Percentiles rank a stretch among this genome's conserved stretches.
These are phyloP conservation scores for Sturmia bella DNA, from an alignment of 2,888 invertebrate species.

Conservation along the genomic window DNA sequence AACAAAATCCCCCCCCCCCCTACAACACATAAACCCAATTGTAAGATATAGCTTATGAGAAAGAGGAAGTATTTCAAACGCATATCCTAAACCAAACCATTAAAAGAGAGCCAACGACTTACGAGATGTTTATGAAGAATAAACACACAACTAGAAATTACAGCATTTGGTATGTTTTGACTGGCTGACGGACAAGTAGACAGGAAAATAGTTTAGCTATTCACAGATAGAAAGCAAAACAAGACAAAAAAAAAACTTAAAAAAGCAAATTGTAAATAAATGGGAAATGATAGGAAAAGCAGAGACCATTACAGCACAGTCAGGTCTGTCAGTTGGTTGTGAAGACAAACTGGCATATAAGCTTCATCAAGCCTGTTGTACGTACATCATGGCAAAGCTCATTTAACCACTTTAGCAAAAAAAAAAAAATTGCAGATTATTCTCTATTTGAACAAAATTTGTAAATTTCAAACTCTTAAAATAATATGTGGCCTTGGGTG, in stretches of 20 bases:
- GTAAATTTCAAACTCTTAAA: slow-evolving; percentile 25
- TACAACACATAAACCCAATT: slow-evolving; percentile 24
- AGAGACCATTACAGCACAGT: slow-evolving; percentile 53
- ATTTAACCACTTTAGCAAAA: slow-evolving; percentile 10
- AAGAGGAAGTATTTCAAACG: slow-evolving; percentile 19
- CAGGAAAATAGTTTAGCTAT: slow-evolving; percentile 66
- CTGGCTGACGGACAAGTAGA: slow-evolving; percentile 67
- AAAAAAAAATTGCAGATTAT: slow-evolving; percentile 8
- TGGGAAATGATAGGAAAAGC: slow-evolving; percentile 42
- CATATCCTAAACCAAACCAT: slow-evolving; percentile 11
- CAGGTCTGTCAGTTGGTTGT: slow-evolving; percentile 49
- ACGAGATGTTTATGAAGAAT: slow-evolving; percentile 26
- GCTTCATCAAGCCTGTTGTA: slow-evolving; percentile 17
- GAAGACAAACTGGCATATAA: slow-evolving; percentile 34
- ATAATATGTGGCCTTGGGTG: slow-evolving; percentile 46
- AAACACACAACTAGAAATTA: slow-evolving; percentile 23
- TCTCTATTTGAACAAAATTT: slow-evolving; percentile 27
- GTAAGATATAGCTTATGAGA: slow-evolving; percentile 19
- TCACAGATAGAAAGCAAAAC: slow-evolving; percentile 68
- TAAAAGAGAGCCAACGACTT: neutral
- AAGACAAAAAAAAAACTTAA: neutral
- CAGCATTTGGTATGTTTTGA: slow-evolving; percentile 62
- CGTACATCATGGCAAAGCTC: slow-evolving; percentile 3
- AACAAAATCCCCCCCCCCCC: neutral
- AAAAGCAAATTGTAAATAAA: slow-evolving; percentile 5